phyloP scores from a whole-genome alignment of 2,113 vertebrate species.

The Sander vitreus region DNA sequence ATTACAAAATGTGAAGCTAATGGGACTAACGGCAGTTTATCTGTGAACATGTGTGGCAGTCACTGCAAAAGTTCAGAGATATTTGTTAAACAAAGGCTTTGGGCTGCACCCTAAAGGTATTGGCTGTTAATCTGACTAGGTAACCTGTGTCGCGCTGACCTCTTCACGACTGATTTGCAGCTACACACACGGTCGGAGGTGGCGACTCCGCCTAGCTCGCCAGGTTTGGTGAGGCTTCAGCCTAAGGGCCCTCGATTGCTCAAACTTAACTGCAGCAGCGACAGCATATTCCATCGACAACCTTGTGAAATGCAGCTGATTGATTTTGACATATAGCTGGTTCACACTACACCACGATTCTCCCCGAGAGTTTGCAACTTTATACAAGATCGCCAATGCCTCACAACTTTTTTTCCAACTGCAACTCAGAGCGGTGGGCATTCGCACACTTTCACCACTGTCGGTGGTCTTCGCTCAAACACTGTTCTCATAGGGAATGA shows the following conservation, averaged over 20 bases:
- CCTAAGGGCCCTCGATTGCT: background rate
- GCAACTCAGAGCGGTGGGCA: too few species aligned
- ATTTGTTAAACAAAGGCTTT: background rate
- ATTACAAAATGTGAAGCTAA: background rate
- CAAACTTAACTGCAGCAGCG: background rate
- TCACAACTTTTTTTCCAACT: too few species aligned
- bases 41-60: background rate
- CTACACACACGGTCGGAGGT: background rate
- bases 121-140: background rate
- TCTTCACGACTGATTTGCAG: background rate
- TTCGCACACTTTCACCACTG: too few species aligned
- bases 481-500: too few species aligned
- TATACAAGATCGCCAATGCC: too few species aligned
- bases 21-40: background rate
- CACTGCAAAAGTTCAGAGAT: background rate
- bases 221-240: background rate
- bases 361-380: too few species aligned
- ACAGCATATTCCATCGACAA: background rate
- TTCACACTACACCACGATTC: too few species aligned
- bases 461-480: too few species aligned
- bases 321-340: too few species aligned
- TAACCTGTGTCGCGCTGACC: background rate
- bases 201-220: background rate
- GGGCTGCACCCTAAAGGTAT: background rate
- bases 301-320: background rate